Percentiles rank a stretch among this genome's conserved stretches.
These are phyloP conservation scores for Chelmon rostratus DNA, from an alignment of 2,797 vertebrate species.

Conservation along the genomic window DNA sequence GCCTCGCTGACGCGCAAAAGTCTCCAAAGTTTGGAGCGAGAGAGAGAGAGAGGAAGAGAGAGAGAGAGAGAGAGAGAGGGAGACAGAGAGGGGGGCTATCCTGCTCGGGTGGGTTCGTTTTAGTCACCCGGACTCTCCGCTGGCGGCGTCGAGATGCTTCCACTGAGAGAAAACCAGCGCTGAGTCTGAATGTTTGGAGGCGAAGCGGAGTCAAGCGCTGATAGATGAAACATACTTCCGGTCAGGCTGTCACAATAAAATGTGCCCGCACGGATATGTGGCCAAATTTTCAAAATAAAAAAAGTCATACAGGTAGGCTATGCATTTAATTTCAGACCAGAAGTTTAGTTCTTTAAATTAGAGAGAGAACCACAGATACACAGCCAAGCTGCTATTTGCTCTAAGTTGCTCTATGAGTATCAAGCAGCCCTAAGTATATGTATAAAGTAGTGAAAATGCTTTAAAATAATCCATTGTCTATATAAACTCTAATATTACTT, in stretches of 20 bases:
- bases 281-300: slow-evolving; percentile 19
- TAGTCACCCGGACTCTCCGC: slow-evolving; percentile 41
- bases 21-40: slow-evolving; percentile 34
- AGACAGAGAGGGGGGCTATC: not conserved
- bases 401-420: too few relatives aligned
- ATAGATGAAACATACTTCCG: not conserved
- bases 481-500: too few relatives aligned
- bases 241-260: slow-evolving; percentile 19
- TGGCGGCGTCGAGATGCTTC: slow-evolving; percentile 39
- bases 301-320: too few relatives aligned
- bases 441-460: too few relatives aligned
- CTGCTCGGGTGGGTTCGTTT: slow-evolving; percentile 21
- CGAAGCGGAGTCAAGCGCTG: slow-evolving; percentile 5
- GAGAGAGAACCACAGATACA: too few relatives aligned
- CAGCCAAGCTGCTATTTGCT: too few relatives aligned
- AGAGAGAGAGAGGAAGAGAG: not conserved
- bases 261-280: accelerated
- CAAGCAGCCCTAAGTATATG: too few relatives aligned
- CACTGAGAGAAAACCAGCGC: not conserved
- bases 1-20: slow-evolving; percentile 18
- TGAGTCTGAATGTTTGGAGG: not conserved
- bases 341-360: too few relatives aligned
- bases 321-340: too few relatives aligned
- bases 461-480: too few relatives aligned
- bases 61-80: not conserved